Conservation (phyloP, 1,140 invertebrate species). For the Drosophila ironensis region DNA sequence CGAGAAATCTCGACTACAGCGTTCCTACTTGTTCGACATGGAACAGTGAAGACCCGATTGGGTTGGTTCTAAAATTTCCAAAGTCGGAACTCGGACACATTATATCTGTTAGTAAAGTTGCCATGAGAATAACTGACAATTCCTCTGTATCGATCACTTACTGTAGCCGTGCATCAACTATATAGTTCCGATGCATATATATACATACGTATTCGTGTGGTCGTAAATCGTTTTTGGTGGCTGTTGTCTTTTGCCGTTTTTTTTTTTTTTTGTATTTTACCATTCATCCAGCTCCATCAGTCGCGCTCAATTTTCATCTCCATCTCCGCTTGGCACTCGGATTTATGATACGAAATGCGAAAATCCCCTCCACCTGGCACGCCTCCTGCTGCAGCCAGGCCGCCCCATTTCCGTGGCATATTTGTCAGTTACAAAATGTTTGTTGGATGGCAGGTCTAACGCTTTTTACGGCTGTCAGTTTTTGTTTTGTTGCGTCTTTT, state of each 20-base stretch:
- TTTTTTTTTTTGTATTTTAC: too few species aligned
- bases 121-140: too few species aligned
- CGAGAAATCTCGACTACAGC: too few species aligned
- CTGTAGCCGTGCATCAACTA: too few species aligned
- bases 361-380: constrained; percentile 34
- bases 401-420: constrained; percentile 10
- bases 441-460: constrained; percentile 37
- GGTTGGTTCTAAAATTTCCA: too few species aligned
- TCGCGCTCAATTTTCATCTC: neutral
- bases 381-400: neutral
- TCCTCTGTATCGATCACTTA: too few species aligned
- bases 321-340: constrained; percentile 12
- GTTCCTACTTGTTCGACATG: too few species aligned
- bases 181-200: neutral
- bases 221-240: constrained; percentile 35
- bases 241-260: neutral
- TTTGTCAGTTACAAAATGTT: constrained; percentile 63
- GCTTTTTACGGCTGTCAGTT: constrained; percentile 36
- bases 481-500: constrained; percentile 37
- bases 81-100: too few species aligned
- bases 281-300: too few species aligned
- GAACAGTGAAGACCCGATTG: too few species aligned
- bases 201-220: constrained; percentile 1
- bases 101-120: too few species aligned
- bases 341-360: constrained; percentile 57